Evolutionary conservation across 2,888 invertebrate species (phyloP).

Genomic region (Epirrhoe tristata): DNA sequence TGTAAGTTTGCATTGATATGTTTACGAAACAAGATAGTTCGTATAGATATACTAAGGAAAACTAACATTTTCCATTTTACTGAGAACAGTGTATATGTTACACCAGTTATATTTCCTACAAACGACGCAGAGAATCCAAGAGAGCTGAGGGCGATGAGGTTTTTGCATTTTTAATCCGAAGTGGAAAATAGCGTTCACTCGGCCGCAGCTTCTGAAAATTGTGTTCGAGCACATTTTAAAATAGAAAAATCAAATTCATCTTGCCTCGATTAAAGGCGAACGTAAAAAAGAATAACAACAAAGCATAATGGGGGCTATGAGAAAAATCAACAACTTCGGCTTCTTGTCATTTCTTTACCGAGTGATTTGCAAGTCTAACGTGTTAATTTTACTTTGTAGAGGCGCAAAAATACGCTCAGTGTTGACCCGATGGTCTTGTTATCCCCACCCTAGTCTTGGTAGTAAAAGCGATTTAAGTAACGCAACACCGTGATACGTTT

Average conservation of each 20-base stretch:
- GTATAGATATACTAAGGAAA: too few relatives aligned
- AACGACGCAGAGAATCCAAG: not conserved
- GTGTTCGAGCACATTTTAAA: conserved; percentile 48
- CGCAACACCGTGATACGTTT: conserved; percentile 3
- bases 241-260: conserved; percentile 64
- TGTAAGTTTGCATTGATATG: too few relatives aligned
- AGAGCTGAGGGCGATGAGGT: too few relatives aligned
- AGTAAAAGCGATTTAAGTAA: conserved; percentile 24
- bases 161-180: too few relatives aligned
- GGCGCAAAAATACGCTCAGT: conserved; percentile 77
- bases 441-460: conserved; percentile 31
- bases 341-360: conserved; percentile 79
- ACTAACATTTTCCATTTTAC: too few relatives aligned
- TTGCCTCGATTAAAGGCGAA: conserved; percentile 59
- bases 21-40: too few relatives aligned
- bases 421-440: conserved; percentile 61
- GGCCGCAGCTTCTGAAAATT: not conserved
- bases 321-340: conserved; percentile 75
- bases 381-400: conserved; percentile 84
- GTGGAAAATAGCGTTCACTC: not conserved
- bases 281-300: conserved; percentile 61
- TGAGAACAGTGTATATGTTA: too few relatives aligned
- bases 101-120: not conserved
- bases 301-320: conserved; percentile 73
- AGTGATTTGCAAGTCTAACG: conserved; percentile 83